phyloP scores from a whole-genome alignment of 2,113 vertebrate species.

The Nannobrachium achirus region DNA sequence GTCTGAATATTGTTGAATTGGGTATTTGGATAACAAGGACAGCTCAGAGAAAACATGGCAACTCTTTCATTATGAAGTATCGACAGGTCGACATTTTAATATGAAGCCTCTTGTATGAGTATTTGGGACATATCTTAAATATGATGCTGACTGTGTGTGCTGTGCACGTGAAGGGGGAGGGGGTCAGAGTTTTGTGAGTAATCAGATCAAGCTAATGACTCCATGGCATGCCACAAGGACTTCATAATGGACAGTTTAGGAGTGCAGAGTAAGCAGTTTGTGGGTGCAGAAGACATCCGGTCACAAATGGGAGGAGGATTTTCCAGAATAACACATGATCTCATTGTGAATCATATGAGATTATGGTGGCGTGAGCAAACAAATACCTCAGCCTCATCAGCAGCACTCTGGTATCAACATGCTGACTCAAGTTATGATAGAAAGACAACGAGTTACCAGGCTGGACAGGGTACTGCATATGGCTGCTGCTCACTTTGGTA shows the following conservation, averaged over 20 bases:
- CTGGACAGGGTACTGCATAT: too few relatives aligned
- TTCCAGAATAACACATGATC: slow-evolving; percentile 28
- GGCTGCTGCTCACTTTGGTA: too few relatives aligned
- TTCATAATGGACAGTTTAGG: slow-evolving; percentile 3
- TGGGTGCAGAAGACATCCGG: slow-evolving; percentile 5
- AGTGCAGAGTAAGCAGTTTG: slow-evolving; percentile 21
- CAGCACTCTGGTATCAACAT: slow-evolving; percentile 7
- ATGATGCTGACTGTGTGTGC: background rate
- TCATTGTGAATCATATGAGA: slow-evolving; percentile 46
- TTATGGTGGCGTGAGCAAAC: slow-evolving; percentile 24
- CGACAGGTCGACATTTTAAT: too few relatives aligned
- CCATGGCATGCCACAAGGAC: background rate
- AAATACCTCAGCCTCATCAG: slow-evolving; percentile 15
- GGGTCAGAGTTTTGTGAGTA: background rate
- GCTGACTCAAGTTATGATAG: background rate
- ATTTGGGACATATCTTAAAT: too few relatives aligned
- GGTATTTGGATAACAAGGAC: too few relatives aligned
- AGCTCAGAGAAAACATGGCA: too few relatives aligned
- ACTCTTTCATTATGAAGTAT: too few relatives aligned
- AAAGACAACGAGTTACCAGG: background rate
- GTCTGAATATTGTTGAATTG: too few relatives aligned
- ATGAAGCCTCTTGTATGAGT: too few relatives aligned
- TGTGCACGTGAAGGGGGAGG: slow-evolving; percentile 18
- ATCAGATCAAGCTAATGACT: slow-evolving; percentile 28
- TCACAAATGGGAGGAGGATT: background rate